Base-by-base conservation (phyloP, 2,888 invertebrate species). In the Netelia inedita region DNA sequence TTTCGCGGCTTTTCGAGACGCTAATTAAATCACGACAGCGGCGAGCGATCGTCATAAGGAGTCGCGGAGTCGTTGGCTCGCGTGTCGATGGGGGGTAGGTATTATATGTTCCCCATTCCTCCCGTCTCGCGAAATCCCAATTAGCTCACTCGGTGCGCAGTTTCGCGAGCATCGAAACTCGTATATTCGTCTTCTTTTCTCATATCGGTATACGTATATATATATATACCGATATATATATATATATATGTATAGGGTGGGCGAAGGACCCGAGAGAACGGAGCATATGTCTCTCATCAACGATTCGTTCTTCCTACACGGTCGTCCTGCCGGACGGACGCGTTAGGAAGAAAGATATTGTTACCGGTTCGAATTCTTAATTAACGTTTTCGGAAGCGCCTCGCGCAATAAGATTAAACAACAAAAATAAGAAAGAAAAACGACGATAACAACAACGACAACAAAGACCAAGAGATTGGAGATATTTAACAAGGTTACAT, bases 301-400 rank as follows among this genome's bases (percentile, higher is more conserved):
- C 89, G 89, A 91, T 91, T 91, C 90, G 90, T 89, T 90, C 87
- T 87, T 85, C 84, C 55, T 53, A 75, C 57, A 28, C 19, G 46
- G 8, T 11, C 59, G 82, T 87, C 41, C 66, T 11, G 14, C 65
- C 65, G 65, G 75, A 76, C 65, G 21, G 41, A 65, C 65, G 14
- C 55, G 59, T 59, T 11, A 59, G 59, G 28, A n/a, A 72, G 43
- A 19, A 19, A 66, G 6, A 65, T 55, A 76, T 66, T 57, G 43
- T 76, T 76, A 84, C 71, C 84, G 76, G 72, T 80, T 84, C 83
- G 75, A 80, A 83, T 83, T 72, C 68, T 76, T 80, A 84, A 84
- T 84, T 80, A 84, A 84, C 68, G 66, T 73, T 80, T 76, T 73
- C 71, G 73, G 50, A 61, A 50, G 55, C 50, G 43, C 46, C 14